Base-by-base conservation (phyloP, 2,888 invertebrate genomes). In the Pimpla rufipes region DNA sequence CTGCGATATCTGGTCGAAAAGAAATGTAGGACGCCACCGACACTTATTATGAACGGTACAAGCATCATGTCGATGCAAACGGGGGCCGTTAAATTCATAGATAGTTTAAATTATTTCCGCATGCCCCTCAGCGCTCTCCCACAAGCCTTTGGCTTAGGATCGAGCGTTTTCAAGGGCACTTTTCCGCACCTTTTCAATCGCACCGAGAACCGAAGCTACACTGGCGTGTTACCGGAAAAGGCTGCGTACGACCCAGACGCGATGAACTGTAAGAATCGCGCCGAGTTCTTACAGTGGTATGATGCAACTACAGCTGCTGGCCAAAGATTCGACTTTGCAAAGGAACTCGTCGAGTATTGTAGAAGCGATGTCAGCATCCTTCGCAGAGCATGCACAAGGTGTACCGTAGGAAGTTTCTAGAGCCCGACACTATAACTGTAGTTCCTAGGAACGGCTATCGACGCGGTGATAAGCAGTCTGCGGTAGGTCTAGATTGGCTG, bases 351-450 rank as follows among this genome's bases (percentile, higher is more conserved):
- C 29, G 29, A 79, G 11, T 87, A 86, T 55, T 88, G 86, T 62
- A 35, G 62, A 18, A 71, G 66, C 8, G 86, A 87, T 52, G 90
- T 90, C 0, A 85, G 83, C 7, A 91, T 91, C 77, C 77, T 90
- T 8, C 79, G 87, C 5, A 78, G 81, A 18, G 88, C 89, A 0
- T 91, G 89, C 75, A n/a, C 88, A 57, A 75, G 50, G 52, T 76
- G 67, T 81, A 35, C 23, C 47, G 74, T n/a, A 11, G 37, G 16
- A 79, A 68, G 2, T 79, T 85, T 45, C 23, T 78, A 2, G 35
- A 64, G 16, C 16, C 37, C 1, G n/a, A 81, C 8, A 35, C 3
- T 62, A 62, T 5, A 45, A 74, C 10, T 2, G 40, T 40, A 16
- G 7, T 75, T 6, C 75, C 79, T 0, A 52, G 66, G 2, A 42